Conservation (phyloP, 2,888 invertebrate genomes). For the Macrophya annulata region DNA sequence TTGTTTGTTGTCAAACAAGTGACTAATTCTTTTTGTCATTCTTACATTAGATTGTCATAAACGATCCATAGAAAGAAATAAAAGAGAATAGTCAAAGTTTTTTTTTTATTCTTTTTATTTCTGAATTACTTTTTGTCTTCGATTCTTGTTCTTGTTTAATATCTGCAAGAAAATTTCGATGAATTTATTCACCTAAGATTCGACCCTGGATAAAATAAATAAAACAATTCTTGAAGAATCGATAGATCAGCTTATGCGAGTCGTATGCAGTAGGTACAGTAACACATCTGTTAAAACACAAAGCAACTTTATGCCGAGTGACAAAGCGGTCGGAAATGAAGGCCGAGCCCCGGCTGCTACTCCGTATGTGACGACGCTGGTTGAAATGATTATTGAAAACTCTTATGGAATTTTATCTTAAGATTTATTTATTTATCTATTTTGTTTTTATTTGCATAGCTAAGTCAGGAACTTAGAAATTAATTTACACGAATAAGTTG, state of each 20-base stretch:
- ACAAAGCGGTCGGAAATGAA: conserved; percentile 19
- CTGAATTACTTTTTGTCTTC: background rate
- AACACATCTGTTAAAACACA: conserved; percentile 40
- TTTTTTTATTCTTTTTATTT: background rate
- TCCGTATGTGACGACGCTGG: background rate
- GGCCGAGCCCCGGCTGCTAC: conserved; percentile 2
- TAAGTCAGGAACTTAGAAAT: background rate
- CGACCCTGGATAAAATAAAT: background rate
- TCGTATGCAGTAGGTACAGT: background rate
- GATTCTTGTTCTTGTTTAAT: background rate
- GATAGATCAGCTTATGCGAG: background rate
- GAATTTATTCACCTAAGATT: background rate
- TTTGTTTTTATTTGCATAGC: background rate
- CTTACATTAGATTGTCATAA: background rate
- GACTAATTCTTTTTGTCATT: background rate
- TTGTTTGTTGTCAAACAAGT: conserved; percentile 44
- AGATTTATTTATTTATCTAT: background rate
- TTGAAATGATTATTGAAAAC: background rate
- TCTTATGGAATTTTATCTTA: background rate
- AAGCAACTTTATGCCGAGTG: conserved; percentile 14
- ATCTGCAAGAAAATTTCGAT: background rate
- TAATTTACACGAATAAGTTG: background rate
- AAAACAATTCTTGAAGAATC: background rate
- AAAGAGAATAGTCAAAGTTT: background rate
- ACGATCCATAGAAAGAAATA: background rate